Evolutionary conservation across 1,140 invertebrate genomes (phyloP), one percentile per base, ranked within the genome.

Genomic region (Procambarus clarkii): DNA sequence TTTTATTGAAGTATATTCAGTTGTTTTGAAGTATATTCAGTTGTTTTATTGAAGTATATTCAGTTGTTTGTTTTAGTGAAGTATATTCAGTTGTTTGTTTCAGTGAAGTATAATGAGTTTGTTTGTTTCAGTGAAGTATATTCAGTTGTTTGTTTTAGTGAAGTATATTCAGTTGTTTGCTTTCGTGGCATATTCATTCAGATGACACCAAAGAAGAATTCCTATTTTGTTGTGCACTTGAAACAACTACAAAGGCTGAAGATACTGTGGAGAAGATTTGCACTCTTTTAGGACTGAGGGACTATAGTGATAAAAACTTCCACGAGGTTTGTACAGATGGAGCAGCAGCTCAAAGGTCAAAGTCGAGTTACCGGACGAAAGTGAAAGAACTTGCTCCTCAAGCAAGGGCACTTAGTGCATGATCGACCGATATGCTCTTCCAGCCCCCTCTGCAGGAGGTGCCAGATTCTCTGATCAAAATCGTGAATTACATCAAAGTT

Each of bases 361-460:
- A 44, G 50, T 86, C 74, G 58, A 48, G 71, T 60, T 77, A 78
- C 71, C 86, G 81, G 1, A 44, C 50, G 44, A 83, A 45, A 88
- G 86, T 83, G 44, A 88, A 88, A 50, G 71, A 84, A 21, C 74
- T 92, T 18, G 91, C 91, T 60, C 34, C 34, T 34, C 76, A 91
- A 77, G 88, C 69, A 91, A 85, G 46, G 88, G 44, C 81, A 90
- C 80, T n/a, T 87, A 92, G 64, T 89, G 87, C 87, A 88, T 92
- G 34, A 90, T 90, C 54, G 64, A 92, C 64, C 87, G 71, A 58
- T 88, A 78, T 84, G 80, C 74, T 69, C 81, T 91, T 44, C 81
- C 91, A 24, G 93, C 54, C 91, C 91, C 93, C 89, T 92, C 95
- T 93, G 82, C 44, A 82, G 58, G 54, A 85, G 83, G 86, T 92